phyloP scores from a whole-genome alignment of 2,888 invertebrate species.

The Eretmocerus hayati region DNA sequence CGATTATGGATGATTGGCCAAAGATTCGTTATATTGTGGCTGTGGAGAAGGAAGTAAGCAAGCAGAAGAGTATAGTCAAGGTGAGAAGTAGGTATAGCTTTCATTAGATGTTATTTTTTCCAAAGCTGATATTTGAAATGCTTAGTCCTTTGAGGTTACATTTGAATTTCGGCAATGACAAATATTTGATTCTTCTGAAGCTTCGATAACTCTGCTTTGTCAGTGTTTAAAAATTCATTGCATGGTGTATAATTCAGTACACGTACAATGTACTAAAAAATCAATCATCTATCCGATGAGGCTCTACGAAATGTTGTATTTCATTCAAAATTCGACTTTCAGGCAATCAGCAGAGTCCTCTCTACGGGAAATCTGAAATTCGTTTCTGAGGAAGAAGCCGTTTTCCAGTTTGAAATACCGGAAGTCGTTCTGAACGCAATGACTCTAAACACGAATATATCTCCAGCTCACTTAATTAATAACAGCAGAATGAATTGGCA shows the following conservation, averaged over 20 bases:
- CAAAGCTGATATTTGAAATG: too few relatives aligned
- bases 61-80: conserved; percentile 53
- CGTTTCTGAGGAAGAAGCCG: conserved; percentile 54
- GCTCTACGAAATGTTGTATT: too few relatives aligned
- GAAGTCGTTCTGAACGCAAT: conserved; percentile 54
- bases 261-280: too few relatives aligned
- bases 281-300: too few relatives aligned
- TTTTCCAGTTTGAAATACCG: conserved; percentile 51
- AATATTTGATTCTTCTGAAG: too few relatives aligned
- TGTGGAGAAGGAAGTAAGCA: conserved; percentile 55
- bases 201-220: too few relatives aligned
- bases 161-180: too few relatives aligned
- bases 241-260: too few relatives aligned
- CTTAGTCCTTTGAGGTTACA: too few relatives aligned
- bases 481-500: conserved; percentile 50
- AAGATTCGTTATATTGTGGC: conserved; percentile 57
- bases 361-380: conserved; percentile 54
- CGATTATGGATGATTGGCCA: conserved; percentile 51
- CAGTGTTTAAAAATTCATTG: too few relatives aligned
- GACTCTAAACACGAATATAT: conserved; percentile 55
- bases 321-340: too few relatives aligned
- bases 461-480: conserved; percentile 53
- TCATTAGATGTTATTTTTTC: too few relatives aligned
- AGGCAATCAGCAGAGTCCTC: conserved; percentile 49
- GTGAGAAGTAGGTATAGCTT: conserved; percentile 28